A percentile compares a stretch with the other conserved stretches of the same genome.
Conservation (phyloP, 2,113 vertebrate genomes). For the Eudorcas thomsonii region DNA sequence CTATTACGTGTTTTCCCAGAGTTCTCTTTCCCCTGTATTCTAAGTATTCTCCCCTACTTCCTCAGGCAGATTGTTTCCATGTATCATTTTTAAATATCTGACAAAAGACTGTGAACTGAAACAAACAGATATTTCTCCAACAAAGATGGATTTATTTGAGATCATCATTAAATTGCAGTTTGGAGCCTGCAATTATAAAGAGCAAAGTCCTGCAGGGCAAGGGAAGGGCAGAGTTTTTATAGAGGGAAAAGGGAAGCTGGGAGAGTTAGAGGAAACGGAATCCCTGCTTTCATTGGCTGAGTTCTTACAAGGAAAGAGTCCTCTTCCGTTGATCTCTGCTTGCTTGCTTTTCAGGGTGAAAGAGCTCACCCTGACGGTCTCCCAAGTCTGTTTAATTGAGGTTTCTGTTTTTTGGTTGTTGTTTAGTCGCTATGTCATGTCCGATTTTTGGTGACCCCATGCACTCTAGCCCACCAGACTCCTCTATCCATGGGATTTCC, state of each 20-base stretch:
- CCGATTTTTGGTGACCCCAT: not conserved
- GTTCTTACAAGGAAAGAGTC: not conserved
- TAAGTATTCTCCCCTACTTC: not conserved
- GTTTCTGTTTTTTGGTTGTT: not conserved
- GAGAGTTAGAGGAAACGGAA: not conserved
- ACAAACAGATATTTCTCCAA: not conserved
- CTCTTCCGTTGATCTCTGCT: not conserved
- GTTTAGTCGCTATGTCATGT: not conserved
- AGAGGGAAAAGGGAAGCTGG: not conserved
- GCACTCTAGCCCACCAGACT: not conserved
- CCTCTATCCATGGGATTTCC: not conserved
- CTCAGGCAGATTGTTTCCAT: not conserved
- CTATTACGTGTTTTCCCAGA: not conserved
- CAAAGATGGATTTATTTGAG: not conserved
- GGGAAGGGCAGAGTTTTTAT: not conserved
- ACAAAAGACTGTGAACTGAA: not conserved
- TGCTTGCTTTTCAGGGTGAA: accelerated
- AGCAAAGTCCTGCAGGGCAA: not conserved
- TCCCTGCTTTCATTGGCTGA: not conserved
- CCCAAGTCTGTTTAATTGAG: not conserved
- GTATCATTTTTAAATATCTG: not conserved
- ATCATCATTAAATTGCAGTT: not conserved
- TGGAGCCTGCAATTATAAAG: not conserved
- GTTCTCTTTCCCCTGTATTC: not conserved
- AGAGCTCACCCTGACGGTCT: accelerated